Conservation (phyloP, 2,888 invertebrate genomes). For the Conomelus anceps region DNA sequence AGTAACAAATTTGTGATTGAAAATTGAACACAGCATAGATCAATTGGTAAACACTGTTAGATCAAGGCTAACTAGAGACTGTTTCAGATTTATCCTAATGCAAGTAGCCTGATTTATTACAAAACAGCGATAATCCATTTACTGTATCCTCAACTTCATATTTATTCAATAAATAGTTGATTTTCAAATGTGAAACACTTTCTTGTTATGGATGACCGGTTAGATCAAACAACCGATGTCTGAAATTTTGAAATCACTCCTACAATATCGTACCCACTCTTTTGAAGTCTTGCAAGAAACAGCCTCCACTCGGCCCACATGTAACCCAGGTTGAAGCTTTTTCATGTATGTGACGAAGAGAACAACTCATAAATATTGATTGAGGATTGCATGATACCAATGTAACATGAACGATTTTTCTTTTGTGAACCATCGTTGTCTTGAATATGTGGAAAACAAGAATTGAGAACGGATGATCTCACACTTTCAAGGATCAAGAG, state of each 20-base stretch:
- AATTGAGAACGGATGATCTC: background rate
- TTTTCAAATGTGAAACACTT: background rate
- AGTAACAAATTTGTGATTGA: too few species aligned
- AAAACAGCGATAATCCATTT: background rate
- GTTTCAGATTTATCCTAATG: background rate
- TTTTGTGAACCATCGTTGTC: background rate
- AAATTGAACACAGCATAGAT: background rate
- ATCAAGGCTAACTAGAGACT: background rate
- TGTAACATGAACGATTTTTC: background rate
- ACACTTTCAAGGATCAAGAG: background rate
- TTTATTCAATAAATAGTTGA: background rate
- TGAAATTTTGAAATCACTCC: background rate
- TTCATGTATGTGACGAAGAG: background rate
- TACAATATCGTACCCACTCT: background rate
- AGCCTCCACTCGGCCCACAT: background rate
- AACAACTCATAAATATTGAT: background rate
- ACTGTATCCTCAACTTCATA: background rate
- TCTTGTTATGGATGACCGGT: background rate
- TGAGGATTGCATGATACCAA: background rate
- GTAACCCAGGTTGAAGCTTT: background rate
- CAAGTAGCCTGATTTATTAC: background rate
- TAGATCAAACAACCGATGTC: background rate
- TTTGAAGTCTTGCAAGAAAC: background rate
- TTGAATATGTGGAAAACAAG: background rate
- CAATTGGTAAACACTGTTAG: background rate